phyloP scores from a whole-genome alignment of 2,113 vertebrate species.

The Neofelis nebulosa region DNA sequence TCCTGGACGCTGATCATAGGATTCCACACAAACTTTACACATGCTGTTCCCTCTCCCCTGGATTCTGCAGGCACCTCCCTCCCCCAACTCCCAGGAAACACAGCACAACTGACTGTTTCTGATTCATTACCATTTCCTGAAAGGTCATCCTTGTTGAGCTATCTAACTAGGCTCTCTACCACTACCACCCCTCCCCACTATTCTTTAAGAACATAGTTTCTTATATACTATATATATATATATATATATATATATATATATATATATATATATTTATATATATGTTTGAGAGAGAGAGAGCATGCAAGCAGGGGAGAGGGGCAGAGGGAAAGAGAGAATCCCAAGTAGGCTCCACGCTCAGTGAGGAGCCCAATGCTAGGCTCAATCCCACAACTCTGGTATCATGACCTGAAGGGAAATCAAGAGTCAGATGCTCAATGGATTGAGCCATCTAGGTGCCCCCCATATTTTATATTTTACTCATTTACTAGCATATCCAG shows the following conservation, averaged over 20 bases:
- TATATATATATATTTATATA: no score
- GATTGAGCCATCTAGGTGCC: no score
- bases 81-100: neutral
- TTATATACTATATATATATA: no score
- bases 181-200: neutral
- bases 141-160: neutral
- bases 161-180: neutral
- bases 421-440: no score
- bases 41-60: neutral
- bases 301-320: no score
- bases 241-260: no score
- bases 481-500: neutral
- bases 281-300: no score
- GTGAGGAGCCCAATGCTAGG: no score
- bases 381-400: no score
- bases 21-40: neutral
- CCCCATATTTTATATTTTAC: neutral
- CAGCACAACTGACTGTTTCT: neutral
- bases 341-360: no score
- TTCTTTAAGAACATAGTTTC: neutral
- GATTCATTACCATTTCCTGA: neutral
- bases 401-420: no score
- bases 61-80: neutral
- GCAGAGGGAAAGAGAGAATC: no score
- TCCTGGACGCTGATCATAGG: neutral